A percentile compares a stretch with the other conserved stretches of the same genome.
Evolutionary conservation across 2,113 vertebrate species (phyloP).

Genomic region (Pelecanus crispus): DNA sequence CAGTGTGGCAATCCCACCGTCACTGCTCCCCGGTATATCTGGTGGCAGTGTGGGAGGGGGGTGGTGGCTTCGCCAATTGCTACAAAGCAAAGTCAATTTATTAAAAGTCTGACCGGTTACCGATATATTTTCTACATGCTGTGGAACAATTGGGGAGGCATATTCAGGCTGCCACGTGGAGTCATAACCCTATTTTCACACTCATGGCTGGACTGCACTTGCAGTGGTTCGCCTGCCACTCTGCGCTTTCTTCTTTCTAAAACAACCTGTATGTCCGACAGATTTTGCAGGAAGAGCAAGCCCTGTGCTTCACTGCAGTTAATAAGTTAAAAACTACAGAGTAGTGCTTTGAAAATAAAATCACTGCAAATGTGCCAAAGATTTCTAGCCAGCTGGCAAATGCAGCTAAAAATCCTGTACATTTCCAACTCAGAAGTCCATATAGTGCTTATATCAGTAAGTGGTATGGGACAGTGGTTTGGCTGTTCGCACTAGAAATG

Average conservation of each 20-base stretch:
- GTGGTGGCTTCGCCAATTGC: background rate
- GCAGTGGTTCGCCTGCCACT: fast-evolving
- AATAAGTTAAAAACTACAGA: background rate
- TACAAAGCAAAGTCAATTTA: background rate
- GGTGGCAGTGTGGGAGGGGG: background rate
- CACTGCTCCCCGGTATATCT: fast-evolving
- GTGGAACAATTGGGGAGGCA: background rate
- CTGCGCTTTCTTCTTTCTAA: background rate
- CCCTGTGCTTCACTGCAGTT: background rate
- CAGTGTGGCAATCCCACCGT: background rate
- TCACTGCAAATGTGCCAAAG: background rate
- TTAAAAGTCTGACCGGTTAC: background rate
- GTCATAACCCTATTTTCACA: background rate
- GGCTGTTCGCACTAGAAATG: background rate
- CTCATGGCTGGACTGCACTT: background rate
- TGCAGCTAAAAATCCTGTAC: background rate
- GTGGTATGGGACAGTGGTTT: background rate
- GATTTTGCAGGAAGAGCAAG: background rate
- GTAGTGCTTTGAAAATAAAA: background rate
- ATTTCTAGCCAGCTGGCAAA: background rate
- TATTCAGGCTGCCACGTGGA: background rate
- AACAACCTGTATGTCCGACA: background rate
- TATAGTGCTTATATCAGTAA: background rate
- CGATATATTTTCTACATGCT: background rate
- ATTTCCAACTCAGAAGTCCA: background rate